Evolutionary conservation across 2,888 invertebrate species (phyloP), one percentile per base, ranked within the genome.

Genomic region (Griposia aprilina): DNA sequence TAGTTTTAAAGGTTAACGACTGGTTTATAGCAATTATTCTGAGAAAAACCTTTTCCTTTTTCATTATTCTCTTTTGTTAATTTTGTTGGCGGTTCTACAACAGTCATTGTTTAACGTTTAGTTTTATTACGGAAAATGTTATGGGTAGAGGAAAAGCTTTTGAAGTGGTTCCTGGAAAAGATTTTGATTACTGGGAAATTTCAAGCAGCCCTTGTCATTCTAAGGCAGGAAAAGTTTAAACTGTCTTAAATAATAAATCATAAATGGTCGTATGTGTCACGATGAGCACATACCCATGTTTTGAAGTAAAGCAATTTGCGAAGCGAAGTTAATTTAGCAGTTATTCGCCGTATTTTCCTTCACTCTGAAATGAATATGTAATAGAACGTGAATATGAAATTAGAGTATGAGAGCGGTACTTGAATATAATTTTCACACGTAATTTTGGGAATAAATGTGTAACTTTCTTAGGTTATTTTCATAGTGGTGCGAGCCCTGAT

Each of bases 381-480:
- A 85, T 85, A 74, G 63, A 80, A 81, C 68, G 63, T 81, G 81
- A 81, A 81, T 81, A 85, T 84, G 57, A 84, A 84, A 82, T 82
- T 85, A 84, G 69, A 80, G 10, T 63, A 79, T 45, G 50, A 69
- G 84, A 60, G 68, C 52, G 63, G 62, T 17, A 72, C 59, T 83
- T 76, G n/a, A 30, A 79, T 59, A 59, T 81, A 55, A 84, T 81
- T 63, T 74, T 57, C 57, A 65, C 23, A 48, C 59, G 50, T 65
- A 36, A 73, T 71, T 80, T 84, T 50, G 23, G 26, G 11, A 59
- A 72, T 57, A 72, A 59, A 59, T 59, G 11, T 68, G n/a, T 23
- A 36, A 69, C 36, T 55, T 60, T 62, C 15, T 79, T 41, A 15
- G 36, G 50, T 36, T 67, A 50, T 74, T 72, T 74, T 52, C 5